These are phyloP conservation scores for Columbina picui DNA, from an alignment of 2,113 vertebrate species.

Conservation along the genomic window DNA sequence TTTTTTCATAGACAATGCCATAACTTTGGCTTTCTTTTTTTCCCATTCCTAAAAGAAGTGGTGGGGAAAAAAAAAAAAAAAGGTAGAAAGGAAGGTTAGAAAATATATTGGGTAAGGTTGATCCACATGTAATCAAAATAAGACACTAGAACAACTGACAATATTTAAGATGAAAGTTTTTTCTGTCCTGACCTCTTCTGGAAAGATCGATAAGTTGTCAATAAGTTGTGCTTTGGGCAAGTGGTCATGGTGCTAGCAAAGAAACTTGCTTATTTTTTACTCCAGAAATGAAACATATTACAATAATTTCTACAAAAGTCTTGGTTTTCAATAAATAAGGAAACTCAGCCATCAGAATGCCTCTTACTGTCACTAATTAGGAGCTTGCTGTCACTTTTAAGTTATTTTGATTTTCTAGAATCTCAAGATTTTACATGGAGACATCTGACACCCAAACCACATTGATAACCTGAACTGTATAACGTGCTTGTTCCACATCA, in stretches of 20 bases:
- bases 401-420: not conserved
- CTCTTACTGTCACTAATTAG: not conserved
- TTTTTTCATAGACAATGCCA: not conserved
- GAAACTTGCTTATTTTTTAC: not conserved
- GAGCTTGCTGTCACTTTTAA: not conserved
- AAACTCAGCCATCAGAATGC: not conserved
- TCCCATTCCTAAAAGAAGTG: not conserved
- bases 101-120: not conserved
- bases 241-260: not conserved
- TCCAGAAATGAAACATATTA: not conserved
- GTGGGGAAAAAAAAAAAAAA: too few relatives aligned
- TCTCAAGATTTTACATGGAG: not conserved
- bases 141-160: not conserved
- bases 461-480: not conserved
- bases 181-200: not conserved
- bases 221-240: not conserved
- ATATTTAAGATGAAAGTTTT: not conserved
- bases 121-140: not conserved
- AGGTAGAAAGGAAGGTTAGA: not conserved
- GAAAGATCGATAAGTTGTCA: not conserved
- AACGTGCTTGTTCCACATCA: not conserved
- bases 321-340: not conserved
- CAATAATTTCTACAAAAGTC: not conserved
- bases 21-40: not conserved
- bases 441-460: not conserved